These are phyloP conservation scores for Temnothorax nylanderi DNA, from an alignment of 1,140 invertebrate species.

Conservation along the genomic window DNA sequence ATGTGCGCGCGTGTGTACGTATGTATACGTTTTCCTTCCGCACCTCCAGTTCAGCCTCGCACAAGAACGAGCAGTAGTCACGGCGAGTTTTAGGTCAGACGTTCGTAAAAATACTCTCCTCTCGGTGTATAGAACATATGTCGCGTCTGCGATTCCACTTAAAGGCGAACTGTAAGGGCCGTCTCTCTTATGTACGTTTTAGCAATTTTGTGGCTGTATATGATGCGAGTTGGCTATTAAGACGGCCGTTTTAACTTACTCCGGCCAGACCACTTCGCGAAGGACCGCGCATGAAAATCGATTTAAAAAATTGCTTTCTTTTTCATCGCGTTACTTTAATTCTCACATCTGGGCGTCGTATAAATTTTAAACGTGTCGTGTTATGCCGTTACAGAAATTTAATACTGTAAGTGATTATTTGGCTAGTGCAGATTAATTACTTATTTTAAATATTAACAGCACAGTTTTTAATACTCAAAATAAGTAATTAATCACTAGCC, in stretches of 20 bases:
- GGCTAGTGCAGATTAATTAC: too few species aligned
- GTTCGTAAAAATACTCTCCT: slow-evolving; percentile 68
- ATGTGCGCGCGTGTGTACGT: not conserved
- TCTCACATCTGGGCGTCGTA: not conserved
- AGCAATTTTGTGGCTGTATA: slow-evolving; percentile 28
- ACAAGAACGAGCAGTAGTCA: slow-evolving; percentile 57
- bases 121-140: slow-evolving; percentile 21
- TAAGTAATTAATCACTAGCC: too few species aligned
- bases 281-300: slow-evolving; percentile 12
- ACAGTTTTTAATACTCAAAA: too few species aligned
- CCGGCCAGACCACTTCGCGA: not conserved
- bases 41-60: slow-evolving; percentile 9
- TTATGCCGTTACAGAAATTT: too few species aligned
- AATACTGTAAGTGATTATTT: too few species aligned
- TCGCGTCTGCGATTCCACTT: slow-evolving; percentile 64
- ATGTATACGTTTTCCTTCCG: slow-evolving; percentile 22
- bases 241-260: slow-evolving; percentile 26
- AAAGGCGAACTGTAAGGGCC: slow-evolving; percentile 35
- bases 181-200: slow-evolving; percentile 29
- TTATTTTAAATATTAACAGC: too few species aligned
- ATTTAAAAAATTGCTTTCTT: slow-evolving; percentile 24
- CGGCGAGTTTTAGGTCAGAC: slow-evolving; percentile 68
- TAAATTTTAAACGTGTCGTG: not conserved
- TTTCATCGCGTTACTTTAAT: slow-evolving; percentile 13
- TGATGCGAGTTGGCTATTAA: slow-evolving; percentile 42